These are phyloP conservation scores for Pharmacophagus antenor DNA, from an alignment of 2,888 invertebrate genomes.

Conservation along the genomic window DNA sequence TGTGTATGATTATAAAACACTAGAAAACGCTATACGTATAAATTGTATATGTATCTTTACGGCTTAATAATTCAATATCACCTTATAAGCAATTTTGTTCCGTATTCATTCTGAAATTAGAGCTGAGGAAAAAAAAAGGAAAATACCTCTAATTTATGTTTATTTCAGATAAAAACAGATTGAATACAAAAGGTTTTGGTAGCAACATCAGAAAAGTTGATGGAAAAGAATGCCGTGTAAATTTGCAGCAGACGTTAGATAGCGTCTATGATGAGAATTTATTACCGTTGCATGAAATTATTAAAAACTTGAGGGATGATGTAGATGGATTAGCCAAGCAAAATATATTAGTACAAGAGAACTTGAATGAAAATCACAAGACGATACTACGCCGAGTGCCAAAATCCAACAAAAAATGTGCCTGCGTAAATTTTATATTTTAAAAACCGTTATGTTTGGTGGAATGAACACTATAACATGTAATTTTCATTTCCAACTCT, in stretches of 20 bases:
- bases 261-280: conserved; percentile 55
- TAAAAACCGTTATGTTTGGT: not conserved
- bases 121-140: not conserved
- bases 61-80: too few species aligned
- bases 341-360: conserved; percentile 45
- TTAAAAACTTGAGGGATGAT: conserved; percentile 53
- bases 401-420: conserved; percentile 37
- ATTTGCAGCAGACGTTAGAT: conserved; percentile 35
- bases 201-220: conserved; percentile 10
- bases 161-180: conserved; percentile 8
- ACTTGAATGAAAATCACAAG: conserved; percentile 36
- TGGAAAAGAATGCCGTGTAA: conserved; percentile 15
- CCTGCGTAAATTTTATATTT: not conserved
- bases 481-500: not conserved
- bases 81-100: too few species aligned
- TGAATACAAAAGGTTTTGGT: conserved; percentile 26
- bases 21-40: too few species aligned
- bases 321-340: conserved; percentile 49
- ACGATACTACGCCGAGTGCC: conserved; percentile 37
- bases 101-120: too few species aligned
- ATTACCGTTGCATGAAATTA: conserved; percentile 55
- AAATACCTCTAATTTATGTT: not conserved
- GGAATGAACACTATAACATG: not conserved
- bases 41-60: too few species aligned
- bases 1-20: too few species aligned